phyloP scores from a whole-genome alignment of 2,797 vertebrate species.

The Pterois miles region DNA sequence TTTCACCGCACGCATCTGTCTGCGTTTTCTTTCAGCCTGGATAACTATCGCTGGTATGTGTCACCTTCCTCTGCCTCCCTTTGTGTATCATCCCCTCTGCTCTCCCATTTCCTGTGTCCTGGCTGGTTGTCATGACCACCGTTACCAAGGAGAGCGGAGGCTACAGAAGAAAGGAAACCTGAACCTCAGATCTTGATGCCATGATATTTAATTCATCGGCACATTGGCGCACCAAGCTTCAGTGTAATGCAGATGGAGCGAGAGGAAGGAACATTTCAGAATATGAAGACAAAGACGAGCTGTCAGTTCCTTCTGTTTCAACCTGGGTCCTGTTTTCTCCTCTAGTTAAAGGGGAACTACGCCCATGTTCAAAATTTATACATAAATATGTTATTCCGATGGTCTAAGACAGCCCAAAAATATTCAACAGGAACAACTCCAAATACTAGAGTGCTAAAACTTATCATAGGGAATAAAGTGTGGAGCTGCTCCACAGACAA shows the following conservation, averaged over 20 bases:
- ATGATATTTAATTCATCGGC: constrained; percentile 86
- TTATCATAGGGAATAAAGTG: no score
- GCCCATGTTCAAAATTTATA: no score
- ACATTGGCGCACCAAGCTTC: constrained; percentile 35
- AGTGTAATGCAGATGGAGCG: constrained; percentile 19
- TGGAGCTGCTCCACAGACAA: no score
- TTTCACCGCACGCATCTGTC: neutral
- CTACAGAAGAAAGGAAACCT: constrained; percentile 79
- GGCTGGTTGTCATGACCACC: constrained; percentile 81
- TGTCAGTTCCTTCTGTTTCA: constrained; percentile 44
- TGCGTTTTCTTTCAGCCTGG: neutral
- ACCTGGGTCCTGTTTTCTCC: no score
- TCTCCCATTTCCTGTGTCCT: constrained; percentile 72
- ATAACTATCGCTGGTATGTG: constrained; percentile 41
- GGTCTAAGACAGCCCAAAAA: no score
- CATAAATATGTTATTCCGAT: no score
- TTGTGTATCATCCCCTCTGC: constrained; percentile 54
- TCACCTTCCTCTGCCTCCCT: constrained; percentile 46
- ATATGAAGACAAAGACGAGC: constrained; percentile 36
- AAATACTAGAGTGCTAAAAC: no score
- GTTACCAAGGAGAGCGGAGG: constrained; percentile 77
- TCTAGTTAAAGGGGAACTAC: no score
- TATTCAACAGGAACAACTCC: no score
- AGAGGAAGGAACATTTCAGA: constrained; percentile 15
- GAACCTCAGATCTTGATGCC: constrained; percentile 76